Evolutionary conservation across 2,797 vertebrate species (phyloP).

Genomic region (Phoebastria nigripes): DNA sequence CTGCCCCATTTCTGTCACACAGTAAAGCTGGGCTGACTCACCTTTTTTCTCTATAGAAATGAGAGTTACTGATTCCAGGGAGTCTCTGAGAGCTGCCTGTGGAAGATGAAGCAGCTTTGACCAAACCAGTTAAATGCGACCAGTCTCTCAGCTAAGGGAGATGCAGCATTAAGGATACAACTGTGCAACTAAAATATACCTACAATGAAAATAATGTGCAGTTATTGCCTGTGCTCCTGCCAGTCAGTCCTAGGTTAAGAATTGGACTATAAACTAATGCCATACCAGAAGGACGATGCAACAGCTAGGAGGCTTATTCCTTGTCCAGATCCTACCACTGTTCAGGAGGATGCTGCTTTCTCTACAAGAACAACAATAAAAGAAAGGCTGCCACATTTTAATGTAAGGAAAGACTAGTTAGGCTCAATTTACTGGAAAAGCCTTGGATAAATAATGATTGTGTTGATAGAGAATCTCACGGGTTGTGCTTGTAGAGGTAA

Average conservation of each 20-base stretch:
- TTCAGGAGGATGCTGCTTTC: background rate
- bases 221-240: background rate
- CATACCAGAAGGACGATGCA: background rate
- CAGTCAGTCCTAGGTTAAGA: background rate
- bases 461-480: background rate
- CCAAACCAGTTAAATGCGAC: background rate
- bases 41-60: background rate
- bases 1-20: background rate
- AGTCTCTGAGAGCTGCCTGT: background rate
- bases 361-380: background rate
- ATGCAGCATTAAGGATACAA: background rate
- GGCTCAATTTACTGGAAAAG: constrained; percentile 2
- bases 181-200: background rate
- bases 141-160: background rate
- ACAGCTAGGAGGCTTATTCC: background rate
- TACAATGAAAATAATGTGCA: background rate
- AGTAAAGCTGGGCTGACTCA: background rate
- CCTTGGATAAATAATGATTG: constrained; percentile 4
- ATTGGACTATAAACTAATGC: background rate
- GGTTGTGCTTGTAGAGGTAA: constrained; percentile 23
- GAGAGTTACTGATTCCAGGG: background rate
- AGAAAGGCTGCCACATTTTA: background rate
- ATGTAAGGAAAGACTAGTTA: constrained; percentile 6
- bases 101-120: background rate
- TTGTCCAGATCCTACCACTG: background rate